Base-by-base conservation (phyloP, 2,888 invertebrate species). In the Octodonta nipae region DNA sequence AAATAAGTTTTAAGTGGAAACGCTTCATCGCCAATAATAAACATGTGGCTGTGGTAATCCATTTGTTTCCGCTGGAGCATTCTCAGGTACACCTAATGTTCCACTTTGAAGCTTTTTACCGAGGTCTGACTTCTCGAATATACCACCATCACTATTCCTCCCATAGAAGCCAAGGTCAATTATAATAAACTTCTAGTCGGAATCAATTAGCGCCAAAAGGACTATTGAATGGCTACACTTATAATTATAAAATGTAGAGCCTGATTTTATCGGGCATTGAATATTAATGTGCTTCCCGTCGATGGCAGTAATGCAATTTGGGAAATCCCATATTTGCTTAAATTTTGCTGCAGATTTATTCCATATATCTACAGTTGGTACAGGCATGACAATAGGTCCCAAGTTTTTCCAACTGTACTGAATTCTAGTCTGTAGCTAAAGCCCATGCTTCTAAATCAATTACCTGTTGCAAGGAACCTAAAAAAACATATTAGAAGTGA, bases 151-250 rank as follows among this genome's bases (percentile, higher is more conserved):
- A n/a, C n/a, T n/a, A n/a, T n/a, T n/a, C n/a, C n/a, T n/a, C n/a
- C 48, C 46, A 32, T 43, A 47, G 5, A 32, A 39, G 5, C 40
- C 46, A 10, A 48, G 33, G 32, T 49, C 46, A 6, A 48, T 35
- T 15, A 33, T 15, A 33, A 39, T 37, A 35, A 46, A 49, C 32
- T 40, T 42, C 26, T 45, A 48, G 20, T 28, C 30, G 11, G 14
- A 13, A 26, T 26, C 27, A 27, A 31, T 22, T 5, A 35, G 27
- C 10, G 35, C 40, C 26, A 42, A 16, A 5, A 42, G 29, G 8
- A 45, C 40, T 15, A 35, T 29, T 10, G 33, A 38, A 26, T 26
- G 35, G 6, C 7, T 34, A 30, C 34, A 25, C 30, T 37, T 36
- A 31, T 42, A 44, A 37, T 35, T 32, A 34, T 34, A 43, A 28